Conservation (phyloP, 1,140 invertebrate species). For the Pseudomyrmex dendroicus region DNA sequence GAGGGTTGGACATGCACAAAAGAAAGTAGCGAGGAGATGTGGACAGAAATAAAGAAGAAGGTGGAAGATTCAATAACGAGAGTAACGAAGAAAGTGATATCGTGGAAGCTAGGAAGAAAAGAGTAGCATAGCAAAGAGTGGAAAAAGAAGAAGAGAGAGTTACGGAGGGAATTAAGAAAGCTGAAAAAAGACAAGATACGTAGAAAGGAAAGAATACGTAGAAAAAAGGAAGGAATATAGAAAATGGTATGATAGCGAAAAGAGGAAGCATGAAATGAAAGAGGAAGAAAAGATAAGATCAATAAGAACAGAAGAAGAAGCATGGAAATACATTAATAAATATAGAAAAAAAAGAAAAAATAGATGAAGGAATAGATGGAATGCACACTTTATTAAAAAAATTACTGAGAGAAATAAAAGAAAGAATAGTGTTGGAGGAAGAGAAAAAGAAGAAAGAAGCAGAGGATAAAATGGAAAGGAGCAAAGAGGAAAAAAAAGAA, state of each 20-base stretch:
- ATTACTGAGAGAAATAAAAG: too few species aligned
- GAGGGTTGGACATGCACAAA: not conserved
- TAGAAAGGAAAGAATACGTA: too few species aligned
- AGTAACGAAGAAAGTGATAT: not conserved
- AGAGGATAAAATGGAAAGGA: too few species aligned
- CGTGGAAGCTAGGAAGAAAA: not conserved
- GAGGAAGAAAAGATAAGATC: conserved; percentile 20
- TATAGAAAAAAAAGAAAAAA: too few species aligned
- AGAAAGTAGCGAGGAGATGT: not conserved
- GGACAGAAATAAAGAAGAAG: not conserved
- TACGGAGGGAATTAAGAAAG: too few species aligned
- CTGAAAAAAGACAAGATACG: too few species aligned
- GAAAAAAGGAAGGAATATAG: conserved; percentile 14
- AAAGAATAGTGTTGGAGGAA: too few species aligned
- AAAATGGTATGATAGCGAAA: conserved; percentile 15
- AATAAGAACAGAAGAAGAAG: conserved; percentile 20
- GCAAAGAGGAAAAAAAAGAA: not conserved
- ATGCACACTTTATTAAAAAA: too few species aligned
- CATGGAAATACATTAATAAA: too few species aligned
- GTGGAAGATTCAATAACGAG: not conserved
- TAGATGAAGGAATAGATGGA: too few species aligned
- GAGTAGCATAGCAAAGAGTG: conserved; percentile 1
- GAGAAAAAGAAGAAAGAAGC: too few species aligned
- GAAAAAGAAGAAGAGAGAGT: too few species aligned
- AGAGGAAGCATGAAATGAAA: conserved; percentile 4